Base-by-base conservation (phyloP, 2,888 invertebrate genomes). In the Drosophila quasianomalipes region DNA sequence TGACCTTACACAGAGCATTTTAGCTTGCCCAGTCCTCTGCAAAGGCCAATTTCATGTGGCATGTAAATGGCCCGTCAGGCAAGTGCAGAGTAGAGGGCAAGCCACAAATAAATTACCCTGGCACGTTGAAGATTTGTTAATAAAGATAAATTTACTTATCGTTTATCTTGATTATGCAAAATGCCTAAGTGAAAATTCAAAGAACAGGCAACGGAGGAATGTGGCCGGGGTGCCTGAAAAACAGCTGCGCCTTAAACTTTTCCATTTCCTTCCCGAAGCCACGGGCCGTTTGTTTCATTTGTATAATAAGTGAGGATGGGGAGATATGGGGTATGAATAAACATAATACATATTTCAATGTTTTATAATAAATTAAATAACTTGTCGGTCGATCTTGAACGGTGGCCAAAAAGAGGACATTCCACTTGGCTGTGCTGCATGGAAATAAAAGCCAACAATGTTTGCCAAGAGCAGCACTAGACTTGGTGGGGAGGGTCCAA, bases 91-190 rank as follows among this genome's bases (percentile, higher is more conserved):
- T 19, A 26, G 22, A 58, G 69, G 66, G 70, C 41, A 74, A 69
- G 76, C 86, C 86, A 72, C 89, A 86, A 83, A 88, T 85, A 86
- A 84, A 86, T 88, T 84, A 82, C 79, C 71, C 76, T 70, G 75
- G 85, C 78, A 88, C 82, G 88, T 88, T 86, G 76, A 88, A 86
- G 86, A 86, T 83, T 88, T 86, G 88, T 85, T 86, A 86, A 86
- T 86, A 86, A 88, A 86, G 86, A 86, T 86, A 86, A 86, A 86
- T 86, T 86, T 88, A 88, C 86, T 86, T 86, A 86, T 86, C 86
- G 86, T 86, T 86, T 85, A 86, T 86, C 86, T 86, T 86, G 86
- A 86, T 86, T 86, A 86, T 86, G 85, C 82, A 83, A 88, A 86
- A 83, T 76, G 89, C 89, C 86, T 88, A 86, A 86, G 88, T 86